A percentile compares a stretch with the other conserved stretches of the same genome.
phyloP scores from a whole-genome alignment of 2,113 vertebrate genomes.

The Cynopterus brachyotis region DNA sequence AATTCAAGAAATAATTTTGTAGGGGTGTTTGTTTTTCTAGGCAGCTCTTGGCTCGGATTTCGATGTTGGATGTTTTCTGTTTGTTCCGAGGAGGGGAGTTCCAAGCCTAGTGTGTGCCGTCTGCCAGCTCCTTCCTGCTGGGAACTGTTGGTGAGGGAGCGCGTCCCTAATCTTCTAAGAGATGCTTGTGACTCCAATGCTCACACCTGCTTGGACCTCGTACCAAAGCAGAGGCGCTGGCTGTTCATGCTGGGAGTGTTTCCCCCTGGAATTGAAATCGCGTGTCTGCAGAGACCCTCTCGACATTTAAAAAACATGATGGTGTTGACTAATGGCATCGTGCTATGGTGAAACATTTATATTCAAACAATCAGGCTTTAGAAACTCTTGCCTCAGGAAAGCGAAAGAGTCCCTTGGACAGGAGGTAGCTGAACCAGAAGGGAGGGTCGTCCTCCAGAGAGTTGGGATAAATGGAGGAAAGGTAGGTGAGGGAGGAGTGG shows the following conservation, averaged over 20 bases:
- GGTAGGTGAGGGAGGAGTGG: background rate
- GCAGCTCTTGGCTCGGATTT: conserved; percentile 23
- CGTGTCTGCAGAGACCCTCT: background rate
- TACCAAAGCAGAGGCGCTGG: background rate
- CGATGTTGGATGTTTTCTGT: conserved; percentile 37
- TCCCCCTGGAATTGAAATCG: background rate
- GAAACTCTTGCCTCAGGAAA: conserved; percentile 20
- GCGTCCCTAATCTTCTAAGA: background rate
- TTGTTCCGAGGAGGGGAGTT: conserved; percentile 5
- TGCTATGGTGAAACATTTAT: background rate
- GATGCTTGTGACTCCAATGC: background rate
- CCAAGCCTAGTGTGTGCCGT: background rate
- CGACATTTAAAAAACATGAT: background rate
- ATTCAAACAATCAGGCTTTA: background rate
- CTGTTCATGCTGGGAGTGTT: background rate
- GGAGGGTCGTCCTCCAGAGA: background rate
- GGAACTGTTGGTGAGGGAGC: background rate
- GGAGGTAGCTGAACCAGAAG: background rate
- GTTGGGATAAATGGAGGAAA: background rate
- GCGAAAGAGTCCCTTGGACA: background rate
- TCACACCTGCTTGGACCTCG: background rate
- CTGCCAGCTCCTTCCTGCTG: conserved; percentile 40
- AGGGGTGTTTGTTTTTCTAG: conserved; percentile 27
- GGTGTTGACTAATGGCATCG: background rate
- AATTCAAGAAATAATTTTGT: conserved; percentile 21